Evolutionary conservation across 1,140 invertebrate species (phyloP).

Genomic region (Pygmarrhopalites habei): DNA sequence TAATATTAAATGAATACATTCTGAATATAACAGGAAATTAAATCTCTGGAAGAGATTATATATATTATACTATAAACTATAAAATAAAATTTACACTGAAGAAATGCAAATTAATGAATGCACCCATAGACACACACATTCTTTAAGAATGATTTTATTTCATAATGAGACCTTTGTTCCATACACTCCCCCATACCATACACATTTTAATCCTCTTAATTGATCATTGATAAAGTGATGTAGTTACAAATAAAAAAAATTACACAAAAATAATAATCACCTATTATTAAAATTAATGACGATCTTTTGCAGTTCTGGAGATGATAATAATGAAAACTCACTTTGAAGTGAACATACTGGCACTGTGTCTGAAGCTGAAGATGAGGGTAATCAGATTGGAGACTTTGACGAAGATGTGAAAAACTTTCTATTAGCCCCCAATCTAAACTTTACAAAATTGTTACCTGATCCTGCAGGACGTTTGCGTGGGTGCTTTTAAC

Average conservation of each 20-base stretch:
- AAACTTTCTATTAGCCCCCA: background rate
- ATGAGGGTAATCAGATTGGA: background rate
- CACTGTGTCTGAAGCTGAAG: too few species aligned
- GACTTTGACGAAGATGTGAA: background rate
- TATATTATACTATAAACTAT: slow-evolving; percentile 90
- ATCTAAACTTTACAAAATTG: background rate
- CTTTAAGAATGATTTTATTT: slow-evolving; percentile 46
- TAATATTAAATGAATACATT: too few species aligned
- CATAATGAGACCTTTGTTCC: too few species aligned
- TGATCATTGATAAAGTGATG: too few species aligned
- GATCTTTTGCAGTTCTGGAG: background rate
- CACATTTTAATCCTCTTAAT: too few species aligned
- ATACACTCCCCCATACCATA: too few species aligned
- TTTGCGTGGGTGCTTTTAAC: background rate
- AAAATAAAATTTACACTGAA: slow-evolving; percentile 88
- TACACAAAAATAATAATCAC: too few species aligned
- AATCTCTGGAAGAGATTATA: slow-evolving; percentile 79
- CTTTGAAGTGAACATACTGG: too few species aligned
- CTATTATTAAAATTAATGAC: background rate
- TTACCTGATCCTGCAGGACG: background rate
- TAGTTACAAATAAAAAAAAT: too few species aligned
- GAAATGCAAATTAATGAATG: slow-evolving; percentile 80
- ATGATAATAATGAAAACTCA: too few species aligned
- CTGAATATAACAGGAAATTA: slow-evolving; percentile 60
- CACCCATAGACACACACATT: slow-evolving; percentile 73